These are phyloP conservation scores for Hartigia nigra DNA, from an alignment of 2,888 invertebrate genomes.

Conservation along the genomic window DNA sequence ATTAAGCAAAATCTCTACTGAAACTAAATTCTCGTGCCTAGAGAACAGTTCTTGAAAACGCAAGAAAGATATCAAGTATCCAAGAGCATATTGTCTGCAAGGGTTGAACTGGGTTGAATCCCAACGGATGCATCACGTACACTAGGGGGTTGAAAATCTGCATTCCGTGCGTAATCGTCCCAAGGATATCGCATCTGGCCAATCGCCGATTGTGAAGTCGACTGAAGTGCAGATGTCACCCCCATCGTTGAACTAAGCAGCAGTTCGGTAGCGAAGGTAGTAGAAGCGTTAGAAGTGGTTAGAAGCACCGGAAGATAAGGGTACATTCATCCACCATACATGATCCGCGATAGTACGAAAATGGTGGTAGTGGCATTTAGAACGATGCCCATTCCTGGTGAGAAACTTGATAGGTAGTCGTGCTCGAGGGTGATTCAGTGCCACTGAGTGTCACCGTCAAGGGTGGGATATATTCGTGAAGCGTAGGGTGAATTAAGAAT, in stretches of 20 bases:
- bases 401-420: slow-evolving; percentile 5
- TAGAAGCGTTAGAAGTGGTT: not conserved
- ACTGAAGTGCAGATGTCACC: not conserved
- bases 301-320: too few relatives aligned
- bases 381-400: not conserved
- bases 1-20: not conserved
- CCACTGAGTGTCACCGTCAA: slow-evolving; percentile 18
- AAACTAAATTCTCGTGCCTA: not conserved
- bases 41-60: not conserved
- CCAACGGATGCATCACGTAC: not conserved
- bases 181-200: not conserved
- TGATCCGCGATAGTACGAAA: not conserved
- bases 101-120: not conserved
- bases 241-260: not conserved
- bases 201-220: not conserved
- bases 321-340: not conserved
- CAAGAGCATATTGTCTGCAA: not conserved
- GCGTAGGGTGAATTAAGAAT: slow-evolving; percentile 22
- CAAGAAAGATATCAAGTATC: not conserved
- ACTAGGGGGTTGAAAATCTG: not conserved
- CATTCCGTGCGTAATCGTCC: not conserved
- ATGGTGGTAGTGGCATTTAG: not conserved
- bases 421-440: slow-evolving; percentile 24
- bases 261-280: not conserved
- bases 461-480: slow-evolving; percentile 19